Base-by-base conservation (phyloP, 2,888 invertebrate species). In the Phengaris alcon region DNA sequence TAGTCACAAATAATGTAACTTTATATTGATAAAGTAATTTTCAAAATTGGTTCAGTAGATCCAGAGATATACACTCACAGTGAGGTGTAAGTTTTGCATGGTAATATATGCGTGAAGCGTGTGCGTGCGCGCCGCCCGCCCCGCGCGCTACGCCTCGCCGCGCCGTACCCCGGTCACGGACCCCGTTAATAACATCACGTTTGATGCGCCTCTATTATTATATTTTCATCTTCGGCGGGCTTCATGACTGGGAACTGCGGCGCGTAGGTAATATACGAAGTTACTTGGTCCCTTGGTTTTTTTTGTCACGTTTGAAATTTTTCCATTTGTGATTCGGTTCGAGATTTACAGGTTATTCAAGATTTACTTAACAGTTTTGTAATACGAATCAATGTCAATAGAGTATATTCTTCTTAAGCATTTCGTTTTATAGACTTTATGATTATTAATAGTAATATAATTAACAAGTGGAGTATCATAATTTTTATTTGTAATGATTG, bases 131-230 rank as follows among this genome's bases (percentile, higher is more conserved):
- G 85, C 85, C 83, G 84, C 78, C 78, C 81, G 77, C 76, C 76
- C 76, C 0, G 87, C 87, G 87, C 86, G 85, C 85, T 22, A 83
- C 84, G 78, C 77, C 81, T 77, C 78, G 78, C 78, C 69, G 80
- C 84, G 90, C 86, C 81, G 82, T 78, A 91, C 84, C 80, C 93
- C 83, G 85, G 90, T 90, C 93, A 93, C 93, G 93, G 87, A 88
- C 85, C 83, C 86, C 86, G 87, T 89, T 93, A 93, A 93, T 93
- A 93, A 93, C 92, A 89, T 93, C 93, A 93, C 93, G 93, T 93
- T 93, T 93, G 92, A 93, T 93, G 91, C 89, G 89, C 90, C 91
- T 91, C 93, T 90, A 93, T 93, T 93, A 93, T 92, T 93, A 92
- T 93, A 92, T 93, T 93, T 90, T 91, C 91, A 90, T 91, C 91